These are phyloP conservation scores for Urocynchramus pylzowi DNA, from an alignment of 2,113 vertebrate species.

Conservation along the genomic window DNA sequence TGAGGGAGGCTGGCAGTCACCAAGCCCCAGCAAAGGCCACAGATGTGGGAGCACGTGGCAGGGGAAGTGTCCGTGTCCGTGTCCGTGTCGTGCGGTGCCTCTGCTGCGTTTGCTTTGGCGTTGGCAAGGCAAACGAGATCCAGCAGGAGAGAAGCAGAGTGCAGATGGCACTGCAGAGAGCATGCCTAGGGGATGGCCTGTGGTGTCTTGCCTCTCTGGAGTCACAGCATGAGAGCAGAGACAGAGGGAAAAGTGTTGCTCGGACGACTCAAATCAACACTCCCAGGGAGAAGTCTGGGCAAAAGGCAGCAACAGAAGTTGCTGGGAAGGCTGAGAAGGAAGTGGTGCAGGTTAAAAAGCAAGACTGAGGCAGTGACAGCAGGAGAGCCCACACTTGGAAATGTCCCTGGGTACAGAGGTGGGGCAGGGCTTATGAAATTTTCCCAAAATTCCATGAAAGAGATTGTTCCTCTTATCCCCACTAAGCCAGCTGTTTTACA, in stretches of 20 bases:
- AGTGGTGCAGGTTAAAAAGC: neutral
- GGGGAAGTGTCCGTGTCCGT: neutral
- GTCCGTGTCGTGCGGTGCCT: accelerated
- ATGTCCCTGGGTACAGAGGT: neutral
- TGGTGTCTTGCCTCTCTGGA: neutral
- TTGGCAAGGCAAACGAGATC: neutral
- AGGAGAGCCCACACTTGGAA: neutral
- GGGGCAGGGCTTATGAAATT: neutral
- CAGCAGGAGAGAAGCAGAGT: neutral
- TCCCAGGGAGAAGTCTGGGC: neutral
- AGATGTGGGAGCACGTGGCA: neutral
- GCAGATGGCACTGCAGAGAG: neutral
- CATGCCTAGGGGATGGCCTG: neutral
- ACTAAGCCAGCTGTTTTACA: neutral
- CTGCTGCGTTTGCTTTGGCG: neutral
- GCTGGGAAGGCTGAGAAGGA: neutral
- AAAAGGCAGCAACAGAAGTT: neutral
- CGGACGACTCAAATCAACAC: neutral
- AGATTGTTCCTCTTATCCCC: neutral
- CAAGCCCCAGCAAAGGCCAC: neutral
- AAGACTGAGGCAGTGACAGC: neutral
- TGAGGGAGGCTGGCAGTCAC: neutral
- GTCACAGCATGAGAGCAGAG: neutral
- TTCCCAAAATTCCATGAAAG: neutral
- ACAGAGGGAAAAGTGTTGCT: neutral